Evolutionary conservation across 2,797 vertebrate genomes (phyloP), one percentile per base, ranked within the genome.

Genomic region (Percopsis omiscomaycus): DNA sequence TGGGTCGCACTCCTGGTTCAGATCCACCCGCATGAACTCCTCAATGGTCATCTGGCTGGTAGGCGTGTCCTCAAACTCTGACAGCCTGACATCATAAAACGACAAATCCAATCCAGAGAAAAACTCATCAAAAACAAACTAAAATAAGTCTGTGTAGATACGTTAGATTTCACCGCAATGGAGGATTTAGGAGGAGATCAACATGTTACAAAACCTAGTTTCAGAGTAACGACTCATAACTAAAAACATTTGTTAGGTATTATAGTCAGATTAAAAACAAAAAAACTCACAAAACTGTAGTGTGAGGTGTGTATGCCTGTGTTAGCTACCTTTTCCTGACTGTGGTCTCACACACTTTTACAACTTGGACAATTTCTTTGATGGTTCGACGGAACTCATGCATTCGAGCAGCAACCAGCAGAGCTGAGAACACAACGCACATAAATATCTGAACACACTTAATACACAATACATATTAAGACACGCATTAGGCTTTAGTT

Each of bases 261-360:
- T 48, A 48, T 1, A 48, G 22, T 22, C 22, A 22, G 22, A 22
- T 22, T 22, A 22, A 22, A 22, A 22, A 22, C 22, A 22, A 22
- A 22, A 22, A 22, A 22, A 22, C 22, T 12, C 1, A 12, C 11
- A 48, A n/a, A 48, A n/a, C 46, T 48, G 11, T n/a, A 48, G 5
- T n/a, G 1, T 5, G 1, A 4, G 53, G 11, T 55, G 2, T 13
- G 64, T 92, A 22, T 22, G 22, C 22, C 22, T 22, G 22, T 22
- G 22, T 22, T 22, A 22, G 22, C 60, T 69, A 98, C 96, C 96
- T 95, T 90, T 96, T 98, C 14, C 94, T 93, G 8, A 99, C 86
- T 0, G 97, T 99, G 49, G 85, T 90, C 69, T 99, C 96, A 59
- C 98, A 98, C 75, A 99, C 98, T 91, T 99, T 99, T n/a, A 98